Conservation (phyloP, 2,888 invertebrate species). For the Adelognathus sp. region DNA sequence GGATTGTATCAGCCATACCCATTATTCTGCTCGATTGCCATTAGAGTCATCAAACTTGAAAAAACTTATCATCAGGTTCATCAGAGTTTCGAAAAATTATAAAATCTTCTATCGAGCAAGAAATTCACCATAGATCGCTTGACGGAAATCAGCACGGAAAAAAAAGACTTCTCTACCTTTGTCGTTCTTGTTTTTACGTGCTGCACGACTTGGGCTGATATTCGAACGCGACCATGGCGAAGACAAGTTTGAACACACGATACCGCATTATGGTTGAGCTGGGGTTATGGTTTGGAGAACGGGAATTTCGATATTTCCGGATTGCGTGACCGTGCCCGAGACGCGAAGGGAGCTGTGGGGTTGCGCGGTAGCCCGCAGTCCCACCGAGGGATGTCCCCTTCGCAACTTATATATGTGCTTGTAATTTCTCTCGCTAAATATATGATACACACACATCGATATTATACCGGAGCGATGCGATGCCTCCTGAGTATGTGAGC, state of each 20-base stretch:
- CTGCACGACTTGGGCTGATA: neutral
- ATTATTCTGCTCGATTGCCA: too few relatives aligned
- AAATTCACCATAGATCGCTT: neutral
- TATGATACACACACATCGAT: neutral
- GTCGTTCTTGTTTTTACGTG: neutral
- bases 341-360: neutral
- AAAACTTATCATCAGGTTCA: neutral
- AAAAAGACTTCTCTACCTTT: neutral
- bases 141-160: neutral
- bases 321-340: conserved; percentile 42
- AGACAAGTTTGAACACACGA: conserved; percentile 25
- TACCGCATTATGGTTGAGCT: conserved; percentile 10
- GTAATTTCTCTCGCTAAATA: conserved; percentile 5
- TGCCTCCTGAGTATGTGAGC: neutral
- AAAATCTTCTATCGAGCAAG: neutral
- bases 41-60: neutral
- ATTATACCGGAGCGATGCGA: neutral
- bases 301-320: conserved; percentile 56
- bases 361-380: conserved; percentile 55
- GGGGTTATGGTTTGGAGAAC: conserved; percentile 14
- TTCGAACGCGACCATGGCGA: neutral
- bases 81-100: neutral
- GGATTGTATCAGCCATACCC: too few relatives aligned
- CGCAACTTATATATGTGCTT: conserved; percentile 10
- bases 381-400: conserved; percentile 61